phyloP scores from a whole-genome alignment of 2,797 vertebrate species.

The Rousettus madagascariensis region DNA sequence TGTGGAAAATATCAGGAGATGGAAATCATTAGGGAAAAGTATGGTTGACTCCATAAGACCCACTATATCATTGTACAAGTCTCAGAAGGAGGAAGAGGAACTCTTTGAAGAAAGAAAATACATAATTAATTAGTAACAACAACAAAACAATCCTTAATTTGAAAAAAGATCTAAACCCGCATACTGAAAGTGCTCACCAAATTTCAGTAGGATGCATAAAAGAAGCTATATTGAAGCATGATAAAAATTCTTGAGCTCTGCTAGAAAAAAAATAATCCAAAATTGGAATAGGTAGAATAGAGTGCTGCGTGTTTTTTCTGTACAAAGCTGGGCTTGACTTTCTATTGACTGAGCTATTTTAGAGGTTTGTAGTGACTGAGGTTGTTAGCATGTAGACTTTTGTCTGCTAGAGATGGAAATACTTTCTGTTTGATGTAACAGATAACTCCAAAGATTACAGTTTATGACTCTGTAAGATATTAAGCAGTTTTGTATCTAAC shows the following conservation, averaged over 20 bases:
- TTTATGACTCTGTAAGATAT: background rate
- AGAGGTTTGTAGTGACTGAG: background rate
- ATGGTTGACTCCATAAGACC: background rate
- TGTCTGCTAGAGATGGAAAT: background rate
- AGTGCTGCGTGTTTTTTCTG: background rate
- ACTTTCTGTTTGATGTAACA: background rate
- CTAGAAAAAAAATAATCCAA: background rate
- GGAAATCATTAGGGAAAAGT: background rate
- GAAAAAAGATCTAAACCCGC: slow-evolving; percentile 16
- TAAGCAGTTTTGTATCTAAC: background rate
- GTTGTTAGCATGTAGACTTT: background rate
- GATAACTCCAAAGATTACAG: background rate
- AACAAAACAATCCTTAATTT: background rate
- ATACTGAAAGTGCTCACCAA: background rate
- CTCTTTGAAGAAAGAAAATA: background rate
- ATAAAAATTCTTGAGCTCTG: background rate
- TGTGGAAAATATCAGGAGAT: background rate
- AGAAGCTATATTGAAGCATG: background rate
- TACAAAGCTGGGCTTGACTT: background rate
- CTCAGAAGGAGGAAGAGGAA: background rate
- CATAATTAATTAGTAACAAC: background rate
- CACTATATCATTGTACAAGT: background rate
- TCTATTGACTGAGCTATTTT: background rate
- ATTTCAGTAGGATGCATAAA: background rate
- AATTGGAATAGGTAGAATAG: background rate